Evolutionary conservation across 2,888 invertebrate species (phyloP), one percentile per base, ranked within the genome.

Genomic region (Aporophyla nigra): DNA sequence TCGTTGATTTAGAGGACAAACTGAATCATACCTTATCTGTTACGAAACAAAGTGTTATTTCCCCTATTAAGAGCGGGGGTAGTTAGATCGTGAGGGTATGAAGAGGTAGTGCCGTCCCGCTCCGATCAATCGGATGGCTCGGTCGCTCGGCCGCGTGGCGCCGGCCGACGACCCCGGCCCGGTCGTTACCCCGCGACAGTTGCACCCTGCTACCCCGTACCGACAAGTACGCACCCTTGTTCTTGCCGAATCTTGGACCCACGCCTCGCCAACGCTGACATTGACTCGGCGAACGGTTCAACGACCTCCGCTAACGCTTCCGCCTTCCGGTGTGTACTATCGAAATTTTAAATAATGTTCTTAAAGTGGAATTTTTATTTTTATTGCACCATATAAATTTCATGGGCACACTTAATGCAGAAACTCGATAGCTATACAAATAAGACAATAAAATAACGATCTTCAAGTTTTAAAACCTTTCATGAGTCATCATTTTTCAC

Each of bases 121-220:
- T 96, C 94, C 96, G 91, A 96, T 96, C 96, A 96, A 96, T 96
- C 96, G 96, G 95, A 93, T 93, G 93, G 92, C 88, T 90, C 93
- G 90, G 92, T 94, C 94, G 93, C 93, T 86, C 94, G 93, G 95
- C 96, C 95, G 95, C 96, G 95, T 96, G 96, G 95, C 94, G 95
- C 91, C 94, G 96, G 95, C 80, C 96, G 93, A 91, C 95, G 96
- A 96, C 96, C 96, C 94, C 96, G 91, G 90, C 90, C 86, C 93
- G 96, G 96, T 96, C 96, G 95, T 96, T 96, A 94, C 95, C 95
- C 96, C 88, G 95, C 93, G 93, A 91, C 94, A 92, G 93, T 93
- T 95, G 96, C 96, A 96, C 96, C 96, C 96, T 96, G 95, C 96
- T 95, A 95, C 96, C 96, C 96, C 92, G 93, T 91, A 87, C 93